These are phyloP conservation scores for Stegophylla sp. DNA, from an alignment of 2,888 invertebrate species.

Conservation along the genomic window DNA sequence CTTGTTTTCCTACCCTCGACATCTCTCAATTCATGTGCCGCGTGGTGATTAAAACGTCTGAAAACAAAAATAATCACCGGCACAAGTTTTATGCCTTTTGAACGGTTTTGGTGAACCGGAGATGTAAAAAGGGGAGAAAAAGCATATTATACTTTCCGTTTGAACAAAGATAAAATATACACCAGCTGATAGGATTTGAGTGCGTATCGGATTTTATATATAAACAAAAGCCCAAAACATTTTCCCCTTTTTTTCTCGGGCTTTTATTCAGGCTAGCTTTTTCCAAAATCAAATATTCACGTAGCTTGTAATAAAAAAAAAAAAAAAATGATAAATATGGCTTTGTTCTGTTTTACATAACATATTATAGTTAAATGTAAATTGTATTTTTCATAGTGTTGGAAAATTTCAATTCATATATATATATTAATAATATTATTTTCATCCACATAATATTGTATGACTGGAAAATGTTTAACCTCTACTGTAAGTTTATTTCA, in stretches of 20 bases:
- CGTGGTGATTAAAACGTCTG: conserved; percentile 42
- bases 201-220: conserved; percentile 17
- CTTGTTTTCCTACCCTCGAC: not conserved
- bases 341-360: too few species aligned
- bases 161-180: conserved; percentile 37
- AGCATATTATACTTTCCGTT: not conserved
- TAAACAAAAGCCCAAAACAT: conserved; percentile 1
- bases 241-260: not conserved
- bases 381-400: too few species aligned
- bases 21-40: not conserved
- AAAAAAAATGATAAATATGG: not conserved
- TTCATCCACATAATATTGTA: too few species aligned
- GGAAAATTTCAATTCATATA: too few species aligned
- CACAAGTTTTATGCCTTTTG: conserved; percentile 20
- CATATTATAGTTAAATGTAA: too few species aligned
- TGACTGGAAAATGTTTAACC: too few species aligned
- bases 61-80: conserved; percentile 35
- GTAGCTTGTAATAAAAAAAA: not conserved
- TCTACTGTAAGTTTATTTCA: too few species aligned
- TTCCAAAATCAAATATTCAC: conserved; percentile 2
- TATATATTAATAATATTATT: too few species aligned
- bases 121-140: not conserved
- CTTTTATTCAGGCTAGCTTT: not conserved
- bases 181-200: conserved; percentile 22
- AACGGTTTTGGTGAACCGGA: conserved; percentile 33